Percentiles rank a stretch among this genome's conserved stretches.
phyloP scores from a whole-genome alignment of 2,888 invertebrate genomes.

The Drosophila falleni region DNA sequence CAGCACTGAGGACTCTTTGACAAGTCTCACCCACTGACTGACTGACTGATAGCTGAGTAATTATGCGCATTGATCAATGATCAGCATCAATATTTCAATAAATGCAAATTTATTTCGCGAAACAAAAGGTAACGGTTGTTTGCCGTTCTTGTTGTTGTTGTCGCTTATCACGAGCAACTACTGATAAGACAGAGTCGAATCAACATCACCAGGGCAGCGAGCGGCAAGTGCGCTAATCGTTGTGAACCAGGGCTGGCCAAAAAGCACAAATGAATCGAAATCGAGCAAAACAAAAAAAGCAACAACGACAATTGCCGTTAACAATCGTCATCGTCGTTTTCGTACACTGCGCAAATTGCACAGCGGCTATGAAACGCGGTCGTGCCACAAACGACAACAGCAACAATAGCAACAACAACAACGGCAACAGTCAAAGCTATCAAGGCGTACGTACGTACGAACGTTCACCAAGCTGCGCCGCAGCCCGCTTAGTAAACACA shows the following conservation, averaged over 20 bases:
- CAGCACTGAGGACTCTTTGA: slow-evolving; percentile 22
- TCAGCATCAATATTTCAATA: slow-evolving; percentile 31
- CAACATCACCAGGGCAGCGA: slow-evolving; percentile 32
- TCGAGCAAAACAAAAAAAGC: slow-evolving; percentile 4
- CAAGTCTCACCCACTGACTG: slow-evolving; percentile 18
- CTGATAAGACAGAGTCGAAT: slow-evolving; percentile 63
- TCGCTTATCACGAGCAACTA: slow-evolving; percentile 64
- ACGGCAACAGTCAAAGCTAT: slow-evolving; percentile 53
- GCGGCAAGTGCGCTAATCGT: slow-evolving; percentile 68
- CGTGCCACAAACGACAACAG: slow-evolving; percentile 53
- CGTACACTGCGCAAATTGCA: slow-evolving; percentile 78
- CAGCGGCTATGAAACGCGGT: slow-evolving; percentile 74
- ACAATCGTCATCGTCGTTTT: slow-evolving; percentile 73
- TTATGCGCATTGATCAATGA: slow-evolving; percentile 27
- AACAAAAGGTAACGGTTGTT: slow-evolving; percentile 39
- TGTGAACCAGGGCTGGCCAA: slow-evolving; percentile 65
- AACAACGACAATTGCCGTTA: slow-evolving; percentile 72
- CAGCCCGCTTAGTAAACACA: slow-evolving; percentile 76
- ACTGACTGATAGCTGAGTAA: slow-evolving; percentile 23
- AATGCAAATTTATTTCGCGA: slow-evolving; percentile 43
- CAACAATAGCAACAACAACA: slow-evolving; percentile 20
- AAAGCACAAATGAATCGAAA: slow-evolving; percentile 25
- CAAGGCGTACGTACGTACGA: slow-evolving; percentile 49
- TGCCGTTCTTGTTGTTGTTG: slow-evolving; percentile 26
- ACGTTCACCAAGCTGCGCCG: slow-evolving; percentile 62